Evolutionary conservation across 1,140 invertebrate species (phyloP), one percentile per base, ranked within the genome.

Genomic region (Thaumatotibia leucotreta): DNA sequence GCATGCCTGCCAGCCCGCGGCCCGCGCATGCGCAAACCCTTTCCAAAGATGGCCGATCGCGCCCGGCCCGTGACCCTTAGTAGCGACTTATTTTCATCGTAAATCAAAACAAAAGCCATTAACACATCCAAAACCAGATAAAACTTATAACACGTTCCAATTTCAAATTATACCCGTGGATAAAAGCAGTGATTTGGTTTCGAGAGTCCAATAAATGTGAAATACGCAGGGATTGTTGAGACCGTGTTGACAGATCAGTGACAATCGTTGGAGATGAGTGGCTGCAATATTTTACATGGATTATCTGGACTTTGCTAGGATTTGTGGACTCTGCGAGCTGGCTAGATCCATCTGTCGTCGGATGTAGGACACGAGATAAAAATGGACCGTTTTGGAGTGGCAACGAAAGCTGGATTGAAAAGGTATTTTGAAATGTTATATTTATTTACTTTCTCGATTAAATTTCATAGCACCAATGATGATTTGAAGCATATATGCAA

Each of bases 231-330:
- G 45, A 72, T 68, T 35, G 23, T 62, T 49, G 39, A 17, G 32
- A 68, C 39, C 14, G 45, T 86, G 84, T 84, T 86, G 82, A 86
- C 82, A 84, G 80, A 77, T 80, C 65, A 65, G 71, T 77, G 66
- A 69, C 66, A 76, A 77, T 77, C 73, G 73, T 72, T 77, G 62
- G 74, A 75, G 66, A 86, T 80, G 82, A 77, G 76, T 71, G 75
- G 74, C 67, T 71, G 64, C 64, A 75, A 71, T 74, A 64, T 70
- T 71, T 74, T 74, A 67, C 65, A 67, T 33, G 65, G 66, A 61
- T 68, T 71, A 68, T 65, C 65, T 70, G 24, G 52, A 58, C 24
- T 58, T 58, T 58, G 52, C 11, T 58, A 58, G 52, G 52, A 58
- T 58, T 31, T 31, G 52, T n/a, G 23, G 29, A 31, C 50, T 27